A percentile compares a stretch with the other conserved stretches of the same genome.
Evolutionary conservation across 1,140 invertebrate genomes (phyloP).

Genomic region (Drosophila triauraria): DNA sequence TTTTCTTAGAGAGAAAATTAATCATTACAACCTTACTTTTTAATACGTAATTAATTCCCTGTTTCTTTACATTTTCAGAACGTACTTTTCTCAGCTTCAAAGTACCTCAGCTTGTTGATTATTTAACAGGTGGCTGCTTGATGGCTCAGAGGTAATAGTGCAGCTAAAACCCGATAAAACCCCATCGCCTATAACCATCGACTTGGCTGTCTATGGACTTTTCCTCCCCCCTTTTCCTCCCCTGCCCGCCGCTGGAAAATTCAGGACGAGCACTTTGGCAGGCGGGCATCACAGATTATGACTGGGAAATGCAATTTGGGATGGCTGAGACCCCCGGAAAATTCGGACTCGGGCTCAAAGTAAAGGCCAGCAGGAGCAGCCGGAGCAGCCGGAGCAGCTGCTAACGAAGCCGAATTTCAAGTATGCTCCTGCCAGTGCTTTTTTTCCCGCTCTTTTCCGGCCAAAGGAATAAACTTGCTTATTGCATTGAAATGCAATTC

Average conservation of each 20-base stretch:
- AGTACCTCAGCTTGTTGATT: background rate
- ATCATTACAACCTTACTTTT: no score
- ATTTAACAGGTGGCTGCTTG: conserved; percentile 13
- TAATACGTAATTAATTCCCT: no score
- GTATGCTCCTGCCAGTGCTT: conserved; percentile 8
- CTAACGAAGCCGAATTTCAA: conserved; percentile 53
- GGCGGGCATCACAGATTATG: conserved; percentile 53
- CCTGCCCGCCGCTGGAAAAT: background rate
- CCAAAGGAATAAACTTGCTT: conserved; percentile 72
- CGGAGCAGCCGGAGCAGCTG: conserved; percentile 8
- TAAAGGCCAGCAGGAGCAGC: conserved; percentile 10
- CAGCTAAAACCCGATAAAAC: conserved; percentile 14
- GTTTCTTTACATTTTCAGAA: background rate
- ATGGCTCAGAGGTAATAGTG: background rate
- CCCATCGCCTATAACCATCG: conserved; percentile 21
- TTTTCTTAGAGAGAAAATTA: no score
- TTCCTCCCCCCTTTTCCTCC: background rate
- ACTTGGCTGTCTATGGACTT: background rate
- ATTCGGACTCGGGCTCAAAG: conserved; percentile 9
- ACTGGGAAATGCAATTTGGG: conserved; percentile 65
- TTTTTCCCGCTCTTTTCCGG: conserved; percentile 16
- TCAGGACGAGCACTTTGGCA: conserved; percentile 19
- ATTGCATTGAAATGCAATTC: conserved; percentile 81
- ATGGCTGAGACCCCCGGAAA: background rate
- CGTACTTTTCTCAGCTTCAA: background rate